Evolutionary conservation across 1,140 invertebrate species (phyloP), one percentile per base, ranked within the genome.

Genomic region (Macrosteles quadrilineatus): DNA sequence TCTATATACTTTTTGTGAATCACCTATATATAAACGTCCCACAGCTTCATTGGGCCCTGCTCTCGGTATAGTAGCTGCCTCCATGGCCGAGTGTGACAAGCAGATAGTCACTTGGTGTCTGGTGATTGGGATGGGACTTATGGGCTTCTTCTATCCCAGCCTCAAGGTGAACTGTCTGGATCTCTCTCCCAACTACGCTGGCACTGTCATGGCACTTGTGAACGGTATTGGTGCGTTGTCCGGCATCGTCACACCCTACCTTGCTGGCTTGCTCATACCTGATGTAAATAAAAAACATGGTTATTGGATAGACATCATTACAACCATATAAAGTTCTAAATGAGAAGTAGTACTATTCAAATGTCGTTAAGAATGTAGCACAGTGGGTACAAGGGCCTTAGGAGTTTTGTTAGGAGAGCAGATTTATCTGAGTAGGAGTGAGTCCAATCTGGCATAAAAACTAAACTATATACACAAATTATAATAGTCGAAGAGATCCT

Each of bases 221-320:
- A 94, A 94, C 78, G 91, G 90, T 0, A 87, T 92, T 69, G 92
- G 91, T 0, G 90, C 91, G 0, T 82, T 93, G 1, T 88, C 91
- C 64, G 92, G 90, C 11, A 92, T 94, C 64, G 77, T 93, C 1
- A 87, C 87, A 19, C 93, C 93, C 0, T 88, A 87, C 77, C 80
- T 94, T 21, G 88, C 91, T 36, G 91, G 91, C 57, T 81, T 88
- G 2, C 82, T 95, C 72, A 92, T 90, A 53, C 84, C 85, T 75
- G 82, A 91, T 79, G 88, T 88, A 80, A 85, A 84, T 83, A 57
- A 9, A 21, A 30, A 65, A 12, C 2, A 25, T 6, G 4, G 2
- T 1, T 14, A 43, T 40, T 66, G 4, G 19, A 12, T 40, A 11
- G 21, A 25, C 3, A 63, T 3, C 12, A 30, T 63, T 63, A 14